Evolutionary conservation across 2,888 invertebrate genomes (phyloP), one percentile per base, ranked within the genome.

Genomic region (Phyllotreta cruciferae): DNA sequence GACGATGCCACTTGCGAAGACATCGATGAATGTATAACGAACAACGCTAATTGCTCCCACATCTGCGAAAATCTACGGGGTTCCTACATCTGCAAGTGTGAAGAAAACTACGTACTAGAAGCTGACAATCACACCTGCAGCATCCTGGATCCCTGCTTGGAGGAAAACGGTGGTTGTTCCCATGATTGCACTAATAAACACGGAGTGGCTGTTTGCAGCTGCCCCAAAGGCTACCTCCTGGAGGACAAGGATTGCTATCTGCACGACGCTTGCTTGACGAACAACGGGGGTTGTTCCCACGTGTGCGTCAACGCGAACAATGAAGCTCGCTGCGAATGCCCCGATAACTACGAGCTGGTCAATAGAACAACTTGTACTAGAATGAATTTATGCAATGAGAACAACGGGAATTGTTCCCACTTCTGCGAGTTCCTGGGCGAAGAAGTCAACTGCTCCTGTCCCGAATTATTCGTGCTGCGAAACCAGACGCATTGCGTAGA

Each of bases 321-420:
- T 7, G 60, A 63, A 4, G 79, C 79, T 36, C 72, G 75, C 34
- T 87, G 87, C 64, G 74, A 75, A 6, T 87, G 87, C 70, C 83
- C 83, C 0, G 66, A 60, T 6, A 82, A 80, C 1, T 82, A 77
- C 54, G 63, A 58, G 13, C 56, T 71, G 14, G 45, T 68, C 57
- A 73, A 62, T 52, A 56, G 61, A 45, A 81, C 79, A 71, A 77
- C 9, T 1, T 85, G 85, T 67, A 75, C 78, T 34, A 78, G 79
- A 64, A 73, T 81, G 58, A 79, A 84, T 73, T 79, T 82, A 53
- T 85, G 85, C 65, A 79, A 78, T 1, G 64, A 74, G 0, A 80
- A 83, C 52, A 85, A 85, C 42, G 84, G 84, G 0, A 85, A 85
- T 6, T 86, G 86, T 69, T 84, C 84, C 4, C 84, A 87, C 66